Evolutionary conservation across 2,888 invertebrate genomes (phyloP).

Genomic region (Sicus ferrugineus): DNA sequence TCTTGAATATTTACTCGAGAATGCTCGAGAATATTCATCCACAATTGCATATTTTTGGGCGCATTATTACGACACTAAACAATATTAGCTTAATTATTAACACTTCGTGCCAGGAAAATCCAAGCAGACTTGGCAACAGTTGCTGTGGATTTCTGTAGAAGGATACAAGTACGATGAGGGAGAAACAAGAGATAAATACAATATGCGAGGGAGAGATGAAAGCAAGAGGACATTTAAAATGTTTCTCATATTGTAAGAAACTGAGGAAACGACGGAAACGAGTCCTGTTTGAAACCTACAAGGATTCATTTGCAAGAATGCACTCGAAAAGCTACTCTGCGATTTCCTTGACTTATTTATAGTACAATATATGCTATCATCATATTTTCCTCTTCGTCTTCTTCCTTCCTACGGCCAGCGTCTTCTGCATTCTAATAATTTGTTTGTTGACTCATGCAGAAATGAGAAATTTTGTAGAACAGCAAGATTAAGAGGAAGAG

Average conservation of each 20-base stretch:
- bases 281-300: background rate
- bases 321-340: background rate
- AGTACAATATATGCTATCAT: background rate
- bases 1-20: too few species aligned
- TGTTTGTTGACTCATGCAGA: conserved; percentile 2
- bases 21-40: too few species aligned
- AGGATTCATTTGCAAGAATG: background rate
- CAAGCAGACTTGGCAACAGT: background rate
- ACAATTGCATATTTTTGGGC: too few species aligned
- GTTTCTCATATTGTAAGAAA: background rate
- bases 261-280: background rate
- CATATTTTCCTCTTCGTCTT: background rate
- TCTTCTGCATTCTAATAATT: background rate
- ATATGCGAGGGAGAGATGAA: background rate
- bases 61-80: background rate
- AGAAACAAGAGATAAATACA: background rate
- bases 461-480: background rate
- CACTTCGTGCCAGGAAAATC: background rate
- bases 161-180: background rate
- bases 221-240: background rate
- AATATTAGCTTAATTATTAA: background rate
- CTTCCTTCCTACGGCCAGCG: background rate
- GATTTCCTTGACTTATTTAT: conserved; percentile 8
- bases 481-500: background rate
- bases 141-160: background rate